These are phyloP conservation scores for Perca fluviatilis DNA, from an alignment of 2,113 vertebrate species.

Conservation along the genomic window DNA sequence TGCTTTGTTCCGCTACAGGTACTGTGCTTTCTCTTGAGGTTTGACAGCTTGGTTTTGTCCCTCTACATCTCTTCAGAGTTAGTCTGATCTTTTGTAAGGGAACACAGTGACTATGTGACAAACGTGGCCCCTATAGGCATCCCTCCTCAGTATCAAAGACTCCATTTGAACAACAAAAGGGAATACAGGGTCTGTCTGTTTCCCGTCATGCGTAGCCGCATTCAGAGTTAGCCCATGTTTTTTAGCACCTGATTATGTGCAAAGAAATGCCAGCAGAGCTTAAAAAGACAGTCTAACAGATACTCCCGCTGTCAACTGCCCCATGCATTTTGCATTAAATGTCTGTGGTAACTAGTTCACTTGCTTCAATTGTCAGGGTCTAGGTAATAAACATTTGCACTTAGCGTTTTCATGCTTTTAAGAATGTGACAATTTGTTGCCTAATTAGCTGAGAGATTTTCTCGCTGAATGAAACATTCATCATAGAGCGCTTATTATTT, in stretches of 20 bases:
- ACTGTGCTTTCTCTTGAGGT: conserved; percentile 42
- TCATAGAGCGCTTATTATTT: conserved; percentile 37
- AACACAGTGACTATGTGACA: conserved; percentile 50
- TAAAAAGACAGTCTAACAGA: conserved; percentile 1
- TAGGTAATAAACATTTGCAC: conserved; percentile 38
- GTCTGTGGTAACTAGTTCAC: conserved; percentile 25
- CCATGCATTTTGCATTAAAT: conserved; percentile 42
- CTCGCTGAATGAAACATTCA: conserved; percentile 59
- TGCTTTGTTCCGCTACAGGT: conserved; percentile 51
- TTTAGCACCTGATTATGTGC: conserved; percentile 30
- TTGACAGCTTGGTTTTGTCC: conserved; percentile 30
- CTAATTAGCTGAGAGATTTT: conserved; percentile 43
- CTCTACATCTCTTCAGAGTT: conserved; percentile 36
- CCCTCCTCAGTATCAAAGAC: conserved; percentile 41
- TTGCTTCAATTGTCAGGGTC: conserved; percentile 20
- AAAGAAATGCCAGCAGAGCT: conserved; percentile 24
- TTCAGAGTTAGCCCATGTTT: conserved; percentile 23
- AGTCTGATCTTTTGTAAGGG: conserved; percentile 40
- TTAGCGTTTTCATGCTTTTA: conserved; percentile 35
- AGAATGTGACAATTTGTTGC: conserved; percentile 56
- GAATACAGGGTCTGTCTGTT: conserved; percentile 11
- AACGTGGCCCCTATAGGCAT: conserved; percentile 39
- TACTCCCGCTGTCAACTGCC: neutral
- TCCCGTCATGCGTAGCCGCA: conserved; percentile 18
- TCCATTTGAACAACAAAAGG: conserved; percentile 47